A percentile compares a stretch with the other conserved stretches of the same genome.
Conservation (phyloP, 92 coral and sea anemone genomes). For the Siderastrea siderea region DNA sequence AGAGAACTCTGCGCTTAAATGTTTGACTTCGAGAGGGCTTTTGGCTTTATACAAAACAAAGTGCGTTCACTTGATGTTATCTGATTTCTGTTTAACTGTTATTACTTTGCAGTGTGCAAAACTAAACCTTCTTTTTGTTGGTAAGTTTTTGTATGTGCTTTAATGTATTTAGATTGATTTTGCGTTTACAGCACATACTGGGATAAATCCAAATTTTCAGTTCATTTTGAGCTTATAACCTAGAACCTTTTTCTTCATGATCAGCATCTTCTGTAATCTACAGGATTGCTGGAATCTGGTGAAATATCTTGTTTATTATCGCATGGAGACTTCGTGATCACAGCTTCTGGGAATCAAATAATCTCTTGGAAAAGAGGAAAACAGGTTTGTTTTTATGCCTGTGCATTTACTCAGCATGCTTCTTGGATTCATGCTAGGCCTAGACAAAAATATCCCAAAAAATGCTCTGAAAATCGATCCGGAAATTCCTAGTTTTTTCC, state of each 20-base stretch:
- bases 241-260: neutral
- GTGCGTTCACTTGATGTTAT: neutral
- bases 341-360: constrained; percentile 84
- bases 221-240: neutral
- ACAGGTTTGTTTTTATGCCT: constrained; percentile 61
- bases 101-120: constrained; percentile 86
- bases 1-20: constrained; percentile 19
- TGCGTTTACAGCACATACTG: neutral
- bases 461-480: no score
- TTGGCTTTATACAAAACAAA: neutral
- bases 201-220: no score
- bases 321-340: constrained; percentile 81
- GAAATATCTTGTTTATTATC: constrained; percentile 83
- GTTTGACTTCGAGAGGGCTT: neutral
- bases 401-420: no score
- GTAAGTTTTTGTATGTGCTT: constrained; percentile 65
- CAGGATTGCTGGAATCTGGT: constrained; percentile 82
- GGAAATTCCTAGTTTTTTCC: no score
- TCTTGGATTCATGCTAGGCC: no score
- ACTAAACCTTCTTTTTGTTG: constrained; percentile 94
- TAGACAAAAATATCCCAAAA: no score
- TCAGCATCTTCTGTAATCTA: neutral
- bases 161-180: neutral
- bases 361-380: constrained; percentile 94
- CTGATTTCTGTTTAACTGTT: neutral